Evolutionary conservation across 2,888 invertebrate genomes (phyloP).

Genomic region (Ptilodon capucinus): DNA sequence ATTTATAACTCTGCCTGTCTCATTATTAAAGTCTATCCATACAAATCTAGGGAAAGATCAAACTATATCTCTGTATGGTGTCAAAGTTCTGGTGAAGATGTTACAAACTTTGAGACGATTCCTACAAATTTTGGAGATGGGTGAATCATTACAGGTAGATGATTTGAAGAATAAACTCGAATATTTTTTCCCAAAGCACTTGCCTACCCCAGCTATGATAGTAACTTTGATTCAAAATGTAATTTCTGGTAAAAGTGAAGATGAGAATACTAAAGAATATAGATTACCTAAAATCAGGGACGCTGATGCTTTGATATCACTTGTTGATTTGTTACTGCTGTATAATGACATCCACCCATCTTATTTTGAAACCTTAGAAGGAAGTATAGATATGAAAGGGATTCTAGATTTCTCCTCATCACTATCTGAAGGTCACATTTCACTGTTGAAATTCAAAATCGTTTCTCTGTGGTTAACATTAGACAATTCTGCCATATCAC

Average conservation of each 20-base stretch:
- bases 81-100: conserved; percentile 81
- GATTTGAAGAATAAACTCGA: conserved; percentile 66
- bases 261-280: conserved; percentile 53
- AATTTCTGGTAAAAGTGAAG: conserved; percentile 35
- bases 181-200: conserved; percentile 72
- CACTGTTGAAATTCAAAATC: conserved; percentile 71
- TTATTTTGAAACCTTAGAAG: conserved; percentile 73
- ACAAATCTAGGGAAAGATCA: conserved; percentile 58
- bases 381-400: conserved; percentile 67
- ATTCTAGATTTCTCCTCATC: conserved; percentile 62
- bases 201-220: conserved; percentile 60
- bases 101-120: conserved; percentile 76
- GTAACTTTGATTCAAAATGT: conserved; percentile 62
- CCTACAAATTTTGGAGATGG: conserved; percentile 74
- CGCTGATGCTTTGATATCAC: conserved; percentile 57
- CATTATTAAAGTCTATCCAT: conserved; percentile 72
- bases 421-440: conserved; percentile 46
- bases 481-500: conserved; percentile 77
- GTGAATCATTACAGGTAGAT: conserved; percentile 45
- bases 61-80: conserved; percentile 70
- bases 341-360: conserved; percentile 71
- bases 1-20: conserved; percentile 74
- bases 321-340: conserved; percentile 65
- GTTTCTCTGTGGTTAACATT: conserved; percentile 70
- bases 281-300: conserved; percentile 54